These are phyloP conservation scores for Peromyscus eremicus DNA, from an alignment of 2,797 vertebrate species.

Conservation along the genomic window DNA sequence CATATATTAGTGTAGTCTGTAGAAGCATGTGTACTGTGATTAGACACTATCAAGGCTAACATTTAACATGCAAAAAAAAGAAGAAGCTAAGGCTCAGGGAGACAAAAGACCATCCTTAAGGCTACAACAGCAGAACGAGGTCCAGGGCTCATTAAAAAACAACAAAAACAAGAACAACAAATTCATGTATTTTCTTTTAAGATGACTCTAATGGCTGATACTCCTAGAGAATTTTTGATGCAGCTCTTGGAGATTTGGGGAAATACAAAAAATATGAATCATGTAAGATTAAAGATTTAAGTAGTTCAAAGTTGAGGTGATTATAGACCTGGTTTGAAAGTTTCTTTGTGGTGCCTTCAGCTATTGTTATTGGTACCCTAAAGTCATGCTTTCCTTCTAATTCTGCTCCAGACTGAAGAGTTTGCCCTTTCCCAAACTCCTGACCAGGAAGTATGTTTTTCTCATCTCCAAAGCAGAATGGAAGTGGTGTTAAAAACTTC, in stretches of 20 bases:
- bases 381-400: neutral
- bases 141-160: neutral
- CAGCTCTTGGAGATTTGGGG: neutral
- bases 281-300: neutral
- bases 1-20: slow-evolving; percentile 49
- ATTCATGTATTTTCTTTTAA: neutral
- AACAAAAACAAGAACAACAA: neutral
- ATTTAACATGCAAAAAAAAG: neutral
- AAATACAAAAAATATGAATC: slow-evolving; percentile 9
- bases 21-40: neutral
- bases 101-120: neutral
- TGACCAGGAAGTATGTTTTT: neutral
- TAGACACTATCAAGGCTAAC: neutral
- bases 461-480: neutral
- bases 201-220: neutral
- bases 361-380: neutral
- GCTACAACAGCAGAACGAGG: neutral
- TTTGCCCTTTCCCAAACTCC: neutral
- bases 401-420: neutral
- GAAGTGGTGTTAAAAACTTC: neutral
- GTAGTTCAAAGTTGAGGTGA: neutral
- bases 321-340: neutral
- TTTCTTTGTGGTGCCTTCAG: neutral
- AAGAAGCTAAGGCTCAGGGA: neutral
- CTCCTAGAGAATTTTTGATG: slow-evolving; percentile 5